These are phyloP conservation scores for Galerucella pusilla DNA, from an alignment of 2,888 invertebrate species.

Conservation along the genomic window DNA sequence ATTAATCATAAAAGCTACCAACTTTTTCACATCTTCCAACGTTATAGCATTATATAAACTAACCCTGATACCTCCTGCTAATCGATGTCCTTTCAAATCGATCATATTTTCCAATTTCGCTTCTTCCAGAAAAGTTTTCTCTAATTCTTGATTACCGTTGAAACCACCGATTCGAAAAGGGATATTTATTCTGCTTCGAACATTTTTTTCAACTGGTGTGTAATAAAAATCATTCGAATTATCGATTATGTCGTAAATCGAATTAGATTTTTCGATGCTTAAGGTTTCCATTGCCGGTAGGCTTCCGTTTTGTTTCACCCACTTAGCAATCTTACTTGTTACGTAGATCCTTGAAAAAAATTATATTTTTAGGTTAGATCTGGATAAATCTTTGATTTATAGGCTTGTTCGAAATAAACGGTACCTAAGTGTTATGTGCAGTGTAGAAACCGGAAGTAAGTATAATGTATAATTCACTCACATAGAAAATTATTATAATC, in stretches of 20 bases:
- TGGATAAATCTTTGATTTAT: no score
- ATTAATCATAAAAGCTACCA: conserved; percentile 72
- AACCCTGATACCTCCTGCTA: conserved; percentile 94
- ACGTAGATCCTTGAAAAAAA: conserved; percentile 84
- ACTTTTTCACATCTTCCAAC: conserved; percentile 77
- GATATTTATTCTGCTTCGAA: conserved; percentile 91
- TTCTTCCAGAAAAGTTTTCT: conserved; percentile 86
- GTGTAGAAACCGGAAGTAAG: no score
- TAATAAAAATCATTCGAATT: conserved; percentile 87
- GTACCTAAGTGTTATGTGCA: no score
- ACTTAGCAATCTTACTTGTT: conserved; percentile 90
- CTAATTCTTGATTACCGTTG: conserved; percentile 80
- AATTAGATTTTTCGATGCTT: conserved; percentile 76
- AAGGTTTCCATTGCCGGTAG: conserved; percentile 81
- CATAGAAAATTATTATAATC: no score
- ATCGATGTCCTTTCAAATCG: conserved; percentile 94
- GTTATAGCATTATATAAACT: conserved; percentile 96
- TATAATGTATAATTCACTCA: no score
- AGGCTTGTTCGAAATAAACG: no score
- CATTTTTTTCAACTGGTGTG: conserved; percentile 77
- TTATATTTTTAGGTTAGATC: neutral
- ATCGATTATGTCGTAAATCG: conserved; percentile 85
- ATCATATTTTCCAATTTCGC: conserved; percentile 82
- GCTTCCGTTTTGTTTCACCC: conserved; percentile 90
- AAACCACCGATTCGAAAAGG: conserved; percentile 84